phyloP scores from a whole-genome alignment of 2,888 invertebrate genomes.

The Conops quadrifasciatus region DNA sequence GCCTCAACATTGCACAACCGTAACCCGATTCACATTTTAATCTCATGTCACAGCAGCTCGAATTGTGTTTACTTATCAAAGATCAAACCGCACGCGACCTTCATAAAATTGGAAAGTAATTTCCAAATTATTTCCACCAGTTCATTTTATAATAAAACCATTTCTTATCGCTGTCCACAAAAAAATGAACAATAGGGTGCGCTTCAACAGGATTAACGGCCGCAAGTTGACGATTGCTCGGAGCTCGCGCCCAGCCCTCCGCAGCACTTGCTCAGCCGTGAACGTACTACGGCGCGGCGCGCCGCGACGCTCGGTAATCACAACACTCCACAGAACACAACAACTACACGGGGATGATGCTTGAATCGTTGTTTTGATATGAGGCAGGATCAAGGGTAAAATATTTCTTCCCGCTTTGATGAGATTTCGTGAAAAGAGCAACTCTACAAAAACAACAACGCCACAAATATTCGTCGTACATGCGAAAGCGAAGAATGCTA shows the following conservation, averaged over 20 bases:
- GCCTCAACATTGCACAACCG: background rate
- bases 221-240: conserved; percentile 3
- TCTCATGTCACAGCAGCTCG: conserved; percentile 16
- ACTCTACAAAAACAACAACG: conserved; percentile 4
- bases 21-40: background rate
- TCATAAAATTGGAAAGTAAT: conserved; percentile 57
- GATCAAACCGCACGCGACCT: conserved; percentile 60
- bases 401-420: conserved; percentile 25
- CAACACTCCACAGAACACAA: conserved; percentile 13
- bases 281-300: conserved; percentile 14
- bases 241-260: background rate
- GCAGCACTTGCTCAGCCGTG: conserved; percentile 22
- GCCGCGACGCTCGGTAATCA: conserved; percentile 19
- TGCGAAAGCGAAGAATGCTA: background rate
- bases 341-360: conserved; percentile 11
- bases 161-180: conserved; percentile 32
- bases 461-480: conserved; percentile 21
- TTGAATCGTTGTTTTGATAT: conserved; percentile 30
- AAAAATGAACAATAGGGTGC: conserved; percentile 33
- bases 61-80: conserved; percentile 43
- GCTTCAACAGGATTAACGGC: conserved; percentile 46
- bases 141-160: conserved; percentile 34
- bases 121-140: conserved; percentile 59
- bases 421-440: conserved; percentile 37
- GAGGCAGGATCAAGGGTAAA: conserved; percentile 21